These are phyloP conservation scores for Schrankia costaestrigalis DNA, from an alignment of 2,888 invertebrate species.

Conservation along the genomic window DNA sequence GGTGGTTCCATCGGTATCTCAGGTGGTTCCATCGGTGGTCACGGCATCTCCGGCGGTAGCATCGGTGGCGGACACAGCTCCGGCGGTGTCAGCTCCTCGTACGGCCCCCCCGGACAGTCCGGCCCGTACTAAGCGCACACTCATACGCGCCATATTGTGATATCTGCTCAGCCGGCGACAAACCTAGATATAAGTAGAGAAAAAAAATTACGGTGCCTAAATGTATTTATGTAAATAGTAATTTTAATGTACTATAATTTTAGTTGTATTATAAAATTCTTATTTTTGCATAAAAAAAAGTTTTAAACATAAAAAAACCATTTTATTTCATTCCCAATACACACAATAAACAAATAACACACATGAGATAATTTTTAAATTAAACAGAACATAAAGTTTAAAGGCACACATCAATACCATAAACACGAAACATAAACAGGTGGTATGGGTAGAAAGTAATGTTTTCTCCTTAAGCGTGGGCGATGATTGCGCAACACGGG, in stretches of 20 bases:
- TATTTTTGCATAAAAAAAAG: conserved; percentile 75
- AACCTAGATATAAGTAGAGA: conserved; percentile 76
- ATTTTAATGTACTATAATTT: conserved; percentile 76
- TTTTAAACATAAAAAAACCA: conserved; percentile 28
- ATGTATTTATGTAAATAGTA: conserved; percentile 82
- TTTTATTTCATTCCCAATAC: conserved; percentile 13
- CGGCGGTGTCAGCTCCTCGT: conserved; percentile 77
- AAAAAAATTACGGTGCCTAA: conserved; percentile 82
- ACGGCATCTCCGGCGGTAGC: conserved; percentile 42
- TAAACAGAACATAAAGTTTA: conserved; percentile 20
- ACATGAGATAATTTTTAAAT: conserved; percentile 22
- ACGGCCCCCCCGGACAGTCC: conserved; percentile 84
- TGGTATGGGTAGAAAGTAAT: conserved; percentile 67
- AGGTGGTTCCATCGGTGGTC: conserved; percentile 39
- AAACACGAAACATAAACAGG: conserved; percentile 46
- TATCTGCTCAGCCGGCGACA: conserved; percentile 77
- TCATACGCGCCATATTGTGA: conserved; percentile 65
- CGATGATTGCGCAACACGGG: conserved; percentile 56
- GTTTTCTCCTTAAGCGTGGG: conserved; percentile 57
- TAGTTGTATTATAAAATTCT: conserved; percentile 76
- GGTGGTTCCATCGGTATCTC: conserved; percentile 28
- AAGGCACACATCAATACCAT: conserved; percentile 42
- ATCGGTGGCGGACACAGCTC: too few species aligned
- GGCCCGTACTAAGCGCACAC: conserved; percentile 82
- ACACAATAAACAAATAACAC: conserved; percentile 6